A percentile compares a stretch with the other conserved stretches of the same genome.
These are phyloP conservation scores for Antitype chi DNA, from an alignment of 2,888 invertebrate genomes.

Conservation along the genomic window DNA sequence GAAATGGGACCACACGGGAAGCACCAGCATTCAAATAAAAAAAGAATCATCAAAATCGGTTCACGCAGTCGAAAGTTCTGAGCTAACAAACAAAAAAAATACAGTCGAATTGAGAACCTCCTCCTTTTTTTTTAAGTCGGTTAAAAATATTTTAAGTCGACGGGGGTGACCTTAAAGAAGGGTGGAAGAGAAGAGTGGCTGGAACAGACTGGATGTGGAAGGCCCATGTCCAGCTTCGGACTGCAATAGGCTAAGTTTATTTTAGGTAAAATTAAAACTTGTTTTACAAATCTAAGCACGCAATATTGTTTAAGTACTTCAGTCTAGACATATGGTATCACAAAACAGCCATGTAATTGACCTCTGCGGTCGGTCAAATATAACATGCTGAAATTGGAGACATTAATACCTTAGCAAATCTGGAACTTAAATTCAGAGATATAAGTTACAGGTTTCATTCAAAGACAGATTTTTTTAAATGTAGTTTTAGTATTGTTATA, in stretches of 20 bases:
- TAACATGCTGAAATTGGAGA: not conserved
- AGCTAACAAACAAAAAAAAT: too few relatives aligned
- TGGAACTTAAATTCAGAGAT: not conserved
- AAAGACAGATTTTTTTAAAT: not conserved
- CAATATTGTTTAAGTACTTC: not conserved
- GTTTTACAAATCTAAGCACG: not conserved
- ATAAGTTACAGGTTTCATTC: slow-evolving; percentile 3
- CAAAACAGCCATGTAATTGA: not conserved
- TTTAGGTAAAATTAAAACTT: not conserved
- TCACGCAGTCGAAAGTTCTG: too few relatives aligned
- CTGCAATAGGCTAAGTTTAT: too few relatives aligned
- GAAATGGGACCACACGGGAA: too few relatives aligned
- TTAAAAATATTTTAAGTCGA: not conserved
- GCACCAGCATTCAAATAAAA: too few relatives aligned
- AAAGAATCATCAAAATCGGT: too few relatives aligned
- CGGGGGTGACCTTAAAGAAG: not conserved
- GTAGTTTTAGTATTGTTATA: too few relatives aligned
- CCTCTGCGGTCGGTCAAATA: not conserved
- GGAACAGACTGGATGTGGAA: not conserved
- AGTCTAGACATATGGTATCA: slow-evolving; percentile 3
- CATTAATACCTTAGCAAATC: not conserved
- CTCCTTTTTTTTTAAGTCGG: too few relatives aligned
- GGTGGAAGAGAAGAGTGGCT: not conserved
- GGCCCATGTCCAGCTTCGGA: not conserved
- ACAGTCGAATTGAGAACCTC: too few relatives aligned